phyloP scores from a whole-genome alignment of 2,888 invertebrate genomes.

The Eurois occulta region DNA sequence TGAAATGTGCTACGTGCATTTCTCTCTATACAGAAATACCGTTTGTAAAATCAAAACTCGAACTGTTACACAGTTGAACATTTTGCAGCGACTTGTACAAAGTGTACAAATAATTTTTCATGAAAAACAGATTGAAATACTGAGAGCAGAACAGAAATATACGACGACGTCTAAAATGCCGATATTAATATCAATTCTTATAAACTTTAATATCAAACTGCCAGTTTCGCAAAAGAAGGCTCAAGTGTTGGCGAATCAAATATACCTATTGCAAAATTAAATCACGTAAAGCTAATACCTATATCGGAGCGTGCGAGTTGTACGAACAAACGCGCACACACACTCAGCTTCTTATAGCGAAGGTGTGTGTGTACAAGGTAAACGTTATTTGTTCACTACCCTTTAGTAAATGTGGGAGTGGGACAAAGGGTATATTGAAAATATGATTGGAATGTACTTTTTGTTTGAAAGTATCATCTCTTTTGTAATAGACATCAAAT shows the following conservation, averaged over 20 bases:
- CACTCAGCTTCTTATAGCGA: not conserved
- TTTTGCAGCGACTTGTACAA: slow-evolving; percentile 1
- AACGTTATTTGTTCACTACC: slow-evolving; percentile 47
- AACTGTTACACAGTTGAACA: not conserved
- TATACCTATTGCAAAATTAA: slow-evolving; percentile 59
- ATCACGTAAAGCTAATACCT: slow-evolving; percentile 62
- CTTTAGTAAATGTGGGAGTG: slow-evolving; percentile 24
- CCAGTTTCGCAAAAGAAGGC: slow-evolving; percentile 33
- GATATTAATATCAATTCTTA: slow-evolving; percentile 56
- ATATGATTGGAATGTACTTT: slow-evolving; percentile 52
- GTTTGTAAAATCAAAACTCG: slow-evolving; percentile 28
- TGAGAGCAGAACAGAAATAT: slow-evolving; percentile 31
- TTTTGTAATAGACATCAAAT: slow-evolving; percentile 42
- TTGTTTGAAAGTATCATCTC: slow-evolving; percentile 44
- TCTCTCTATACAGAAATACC: slow-evolving; percentile 23
- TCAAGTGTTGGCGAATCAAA: slow-evolving; percentile 47
- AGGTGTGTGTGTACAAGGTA: slow-evolving; percentile 25
- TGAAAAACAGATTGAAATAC: slow-evolving; percentile 33
- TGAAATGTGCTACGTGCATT: not conserved
- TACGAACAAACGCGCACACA: slow-evolving; percentile 10
- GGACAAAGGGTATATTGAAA: slow-evolving; percentile 39
- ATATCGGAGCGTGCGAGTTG: slow-evolving; percentile 41
- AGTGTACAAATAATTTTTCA: slow-evolving; percentile 28
- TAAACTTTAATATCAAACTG: slow-evolving; percentile 53
- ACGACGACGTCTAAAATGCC: slow-evolving; percentile 22